These are phyloP conservation scores for Streptopelia turtur DNA, from an alignment of 2,797 vertebrate genomes.

Conservation along the genomic window DNA sequence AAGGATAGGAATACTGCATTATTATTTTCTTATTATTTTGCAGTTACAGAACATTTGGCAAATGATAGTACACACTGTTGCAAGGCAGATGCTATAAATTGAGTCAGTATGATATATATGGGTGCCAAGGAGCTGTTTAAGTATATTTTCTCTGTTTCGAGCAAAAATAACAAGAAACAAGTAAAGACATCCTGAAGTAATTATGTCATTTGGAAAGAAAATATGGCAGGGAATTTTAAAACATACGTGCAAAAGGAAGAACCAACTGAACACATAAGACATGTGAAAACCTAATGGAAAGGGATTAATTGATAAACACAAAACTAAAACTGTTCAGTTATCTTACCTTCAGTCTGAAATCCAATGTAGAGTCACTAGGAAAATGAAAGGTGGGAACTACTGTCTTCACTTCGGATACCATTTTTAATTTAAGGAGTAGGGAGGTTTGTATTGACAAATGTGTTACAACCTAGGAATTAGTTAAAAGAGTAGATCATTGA, in stretches of 20 bases:
- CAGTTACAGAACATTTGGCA: conserved; percentile 36
- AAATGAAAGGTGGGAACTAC: background rate
- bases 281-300: conserved; percentile 3
- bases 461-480: background rate
- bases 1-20: conserved; percentile 20
- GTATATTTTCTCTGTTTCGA: conserved; percentile 41
- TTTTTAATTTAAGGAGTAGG: background rate
- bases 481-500: background rate
- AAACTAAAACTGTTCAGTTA: background rate
- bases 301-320: background rate
- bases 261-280: background rate
- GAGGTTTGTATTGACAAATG: background rate
- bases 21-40: conserved; percentile 64
- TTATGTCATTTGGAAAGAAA: conserved; percentile 55
- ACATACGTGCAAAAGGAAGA: conserved; percentile 18
- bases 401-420: background rate
- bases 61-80: background rate
- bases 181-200: conserved; percentile 61
- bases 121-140: conserved; percentile 50
- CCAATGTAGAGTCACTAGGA: background rate
- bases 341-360: background rate
- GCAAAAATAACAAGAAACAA: conserved; percentile 41
- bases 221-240: conserved; percentile 6
- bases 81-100: conserved; percentile 50
- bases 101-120: conserved; percentile 31